Evolutionary conservation across 2,888 invertebrate genomes (phyloP).

Genomic region (Nymphalis c-album): DNA sequence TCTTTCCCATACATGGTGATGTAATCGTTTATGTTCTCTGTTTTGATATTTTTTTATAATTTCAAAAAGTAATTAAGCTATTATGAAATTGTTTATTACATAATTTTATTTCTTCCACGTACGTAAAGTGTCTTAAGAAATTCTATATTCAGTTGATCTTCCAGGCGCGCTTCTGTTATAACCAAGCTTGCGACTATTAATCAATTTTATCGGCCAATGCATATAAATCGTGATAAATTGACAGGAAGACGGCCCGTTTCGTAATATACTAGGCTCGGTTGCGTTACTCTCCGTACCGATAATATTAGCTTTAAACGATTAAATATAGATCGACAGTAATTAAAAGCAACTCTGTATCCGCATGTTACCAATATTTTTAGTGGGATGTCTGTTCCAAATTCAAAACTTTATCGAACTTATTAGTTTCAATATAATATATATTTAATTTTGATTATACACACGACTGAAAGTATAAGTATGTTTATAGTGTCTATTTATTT

Average conservation of each 20-base stretch:
- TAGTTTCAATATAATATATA: too few relatives aligned
- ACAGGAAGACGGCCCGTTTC: slow-evolving; percentile 10
- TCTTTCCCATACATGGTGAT: too few relatives aligned
- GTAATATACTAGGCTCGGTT: slow-evolving; percentile 10
- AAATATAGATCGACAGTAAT: neutral
- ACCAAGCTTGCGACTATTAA: neutral
- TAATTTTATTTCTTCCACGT: too few relatives aligned
- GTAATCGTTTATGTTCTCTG: too few relatives aligned
- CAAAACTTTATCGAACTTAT: too few relatives aligned
- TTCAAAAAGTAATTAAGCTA: too few relatives aligned
- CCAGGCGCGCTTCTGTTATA: slow-evolving; percentile 5
- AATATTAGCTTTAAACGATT: slow-evolving; percentile 1
- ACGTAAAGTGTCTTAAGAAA: neutral
- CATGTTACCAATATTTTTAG: neutral
- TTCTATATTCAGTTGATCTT: slow-evolving; percentile 11
- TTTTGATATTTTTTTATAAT: too few relatives aligned
- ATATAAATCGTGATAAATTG: slow-evolving; percentile 18
- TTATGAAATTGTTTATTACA: too few relatives aligned
- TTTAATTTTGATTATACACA: too few relatives aligned
- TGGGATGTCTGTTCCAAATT: too few relatives aligned
- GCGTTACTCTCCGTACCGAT: neutral
- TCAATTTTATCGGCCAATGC: slow-evolving; percentile 16
- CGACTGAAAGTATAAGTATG: too few relatives aligned
- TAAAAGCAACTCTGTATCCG: neutral
- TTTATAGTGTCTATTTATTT: too few relatives aligned